Percentiles rank a stretch among this genome's conserved stretches.
phyloP scores from a whole-genome alignment of 2,797 vertebrate species.

The Peromyscus eremicus region DNA sequence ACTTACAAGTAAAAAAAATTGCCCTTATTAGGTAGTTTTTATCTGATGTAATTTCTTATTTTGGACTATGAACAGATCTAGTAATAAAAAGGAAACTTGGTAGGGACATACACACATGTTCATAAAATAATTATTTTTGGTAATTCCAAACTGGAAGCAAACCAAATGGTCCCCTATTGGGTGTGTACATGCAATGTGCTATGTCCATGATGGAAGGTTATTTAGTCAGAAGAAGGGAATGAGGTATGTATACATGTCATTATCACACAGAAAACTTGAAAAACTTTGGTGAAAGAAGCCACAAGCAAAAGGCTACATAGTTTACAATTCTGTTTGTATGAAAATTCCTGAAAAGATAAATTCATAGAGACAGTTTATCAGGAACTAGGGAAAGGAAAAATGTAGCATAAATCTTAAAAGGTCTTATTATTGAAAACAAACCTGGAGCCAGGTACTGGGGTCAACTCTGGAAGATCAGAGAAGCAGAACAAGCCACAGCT shows the following conservation, averaged over 20 bases:
- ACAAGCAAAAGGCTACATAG: background rate
- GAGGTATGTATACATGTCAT: background rate
- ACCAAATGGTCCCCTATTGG: background rate
- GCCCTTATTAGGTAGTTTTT: background rate
- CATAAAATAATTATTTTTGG: background rate
- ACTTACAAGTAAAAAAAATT: background rate
- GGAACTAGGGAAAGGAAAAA: background rate
- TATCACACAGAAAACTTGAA: background rate
- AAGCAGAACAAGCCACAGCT: no score
- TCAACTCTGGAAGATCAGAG: no score
- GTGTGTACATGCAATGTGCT: background rate
- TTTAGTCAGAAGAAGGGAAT: background rate
- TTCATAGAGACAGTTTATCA: background rate
- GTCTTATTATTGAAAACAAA: no score
- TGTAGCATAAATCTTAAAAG: no score
- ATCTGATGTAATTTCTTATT: background rate
- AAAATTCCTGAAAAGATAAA: constrained; percentile 33
- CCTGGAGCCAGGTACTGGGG: no score
- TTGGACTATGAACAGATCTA: background rate
- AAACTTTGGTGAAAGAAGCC: background rate
- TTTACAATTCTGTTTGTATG: background rate
- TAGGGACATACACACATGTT: background rate
- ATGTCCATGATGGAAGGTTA: no score
- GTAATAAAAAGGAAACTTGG: background rate
- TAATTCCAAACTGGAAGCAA: background rate